Conservation (phyloP, 2,888 invertebrate genomes). For the Chrysolina americana region DNA sequence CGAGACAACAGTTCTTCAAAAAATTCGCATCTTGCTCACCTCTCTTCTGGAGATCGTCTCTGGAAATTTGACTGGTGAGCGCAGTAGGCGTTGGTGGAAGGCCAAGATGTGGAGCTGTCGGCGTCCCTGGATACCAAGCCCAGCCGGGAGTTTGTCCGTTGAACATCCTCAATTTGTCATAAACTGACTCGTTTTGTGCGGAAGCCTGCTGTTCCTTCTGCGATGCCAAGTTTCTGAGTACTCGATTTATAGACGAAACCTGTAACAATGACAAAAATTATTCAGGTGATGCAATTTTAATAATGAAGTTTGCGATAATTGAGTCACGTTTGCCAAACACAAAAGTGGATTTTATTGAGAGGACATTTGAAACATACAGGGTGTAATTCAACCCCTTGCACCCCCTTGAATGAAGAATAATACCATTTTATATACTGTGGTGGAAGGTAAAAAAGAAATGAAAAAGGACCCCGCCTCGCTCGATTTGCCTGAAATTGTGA, state of each 20-base stretch:
- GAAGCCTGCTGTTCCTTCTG: slow-evolving; percentile 95
- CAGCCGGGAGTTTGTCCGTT: slow-evolving; percentile 91
- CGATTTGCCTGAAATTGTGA: too few relatives aligned
- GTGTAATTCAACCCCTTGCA: too few relatives aligned
- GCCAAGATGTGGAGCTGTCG: slow-evolving; percentile 79
- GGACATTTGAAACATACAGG: too few relatives aligned
- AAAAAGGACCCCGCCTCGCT: too few relatives aligned
- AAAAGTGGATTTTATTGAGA: too few relatives aligned
- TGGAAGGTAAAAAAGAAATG: too few relatives aligned
- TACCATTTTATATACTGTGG: too few relatives aligned
- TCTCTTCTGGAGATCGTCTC: slow-evolving; percentile 84
- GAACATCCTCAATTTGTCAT: slow-evolving; percentile 95
- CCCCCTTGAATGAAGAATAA: too few relatives aligned
- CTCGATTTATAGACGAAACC: slow-evolving; percentile 99
- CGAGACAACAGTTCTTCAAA: too few relatives aligned
- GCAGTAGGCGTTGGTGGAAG: slow-evolving; percentile 71
- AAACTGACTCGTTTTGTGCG: slow-evolving; percentile 89
- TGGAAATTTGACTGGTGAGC: slow-evolving; percentile 73
- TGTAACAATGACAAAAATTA: slow-evolving; percentile 69
- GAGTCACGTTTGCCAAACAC: too few relatives aligned
- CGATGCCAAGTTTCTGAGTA: slow-evolving; percentile 94
- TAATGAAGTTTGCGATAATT: too few relatives aligned
- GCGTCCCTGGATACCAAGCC: slow-evolving; percentile 89
- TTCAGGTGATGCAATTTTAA: not conserved
- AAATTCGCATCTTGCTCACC: slow-evolving; percentile 71